Evolutionary conservation across 2,888 invertebrate species (phyloP).

Genomic region (Onthophagus sagittarius): DNA sequence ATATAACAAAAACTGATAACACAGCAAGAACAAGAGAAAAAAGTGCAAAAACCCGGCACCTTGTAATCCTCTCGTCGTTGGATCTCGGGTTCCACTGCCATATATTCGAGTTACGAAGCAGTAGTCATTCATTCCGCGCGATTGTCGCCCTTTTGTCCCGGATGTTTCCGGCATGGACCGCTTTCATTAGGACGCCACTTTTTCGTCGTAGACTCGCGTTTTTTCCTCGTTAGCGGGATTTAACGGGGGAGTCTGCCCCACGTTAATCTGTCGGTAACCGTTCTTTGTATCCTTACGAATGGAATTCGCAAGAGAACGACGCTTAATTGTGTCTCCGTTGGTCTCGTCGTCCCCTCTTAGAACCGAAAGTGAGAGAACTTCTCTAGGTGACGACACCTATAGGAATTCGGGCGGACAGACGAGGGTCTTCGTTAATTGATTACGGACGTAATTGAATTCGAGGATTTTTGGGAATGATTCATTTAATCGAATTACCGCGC

Average conservation of each 20-base stretch:
- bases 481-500: not conserved
- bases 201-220: not conserved
- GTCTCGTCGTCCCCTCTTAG: not conserved
- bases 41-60: not conserved
- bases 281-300: not conserved
- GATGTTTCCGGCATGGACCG: not conserved
- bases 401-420: not conserved
- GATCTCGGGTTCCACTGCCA: not conserved
- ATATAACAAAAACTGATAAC: not conserved
- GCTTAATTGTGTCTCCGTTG: not conserved
- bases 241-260: not conserved
- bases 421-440: not conserved
- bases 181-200: not conserved
- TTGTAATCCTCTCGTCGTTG: not conserved
- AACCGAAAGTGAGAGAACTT: not conserved
- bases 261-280: not conserved
- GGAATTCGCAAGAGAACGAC: not conserved
- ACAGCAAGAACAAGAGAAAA: not conserved
- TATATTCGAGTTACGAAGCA: not conserved
- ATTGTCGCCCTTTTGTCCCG: not conserved
- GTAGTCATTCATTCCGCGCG: not conserved
- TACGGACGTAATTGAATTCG: not conserved
- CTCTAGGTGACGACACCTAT: not conserved
- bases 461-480: not conserved
- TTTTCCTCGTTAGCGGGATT: not conserved